Percentiles rank a stretch among this genome's conserved stretches.
These are phyloP conservation scores for Sanderia malayensis DNA, from an alignment of 30 jellyfish, hydroid and myxozoan species.

Conservation along the genomic window DNA sequence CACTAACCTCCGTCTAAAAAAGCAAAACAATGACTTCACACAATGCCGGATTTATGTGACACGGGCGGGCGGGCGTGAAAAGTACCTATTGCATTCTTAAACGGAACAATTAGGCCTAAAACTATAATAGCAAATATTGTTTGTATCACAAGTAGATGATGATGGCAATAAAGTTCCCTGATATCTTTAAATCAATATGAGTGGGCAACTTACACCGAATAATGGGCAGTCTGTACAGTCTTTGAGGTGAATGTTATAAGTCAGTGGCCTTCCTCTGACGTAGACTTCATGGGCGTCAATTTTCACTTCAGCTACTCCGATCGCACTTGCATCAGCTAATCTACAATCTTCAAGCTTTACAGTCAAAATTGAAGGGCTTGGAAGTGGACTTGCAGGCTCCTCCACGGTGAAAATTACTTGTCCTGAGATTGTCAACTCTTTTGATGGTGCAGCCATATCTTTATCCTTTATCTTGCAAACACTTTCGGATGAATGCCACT, in stretches of 20 bases:
- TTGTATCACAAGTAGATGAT: neutral
- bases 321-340: neutral
- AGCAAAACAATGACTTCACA: neutral
- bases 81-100: neutral
- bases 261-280: slow-evolving; percentile 14
- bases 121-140: neutral
- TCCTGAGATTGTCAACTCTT: slow-evolving; percentile 10
- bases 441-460: neutral
- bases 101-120: neutral
- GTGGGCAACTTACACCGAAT: neutral
- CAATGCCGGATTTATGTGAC: neutral
- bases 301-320: slow-evolving; percentile 4
- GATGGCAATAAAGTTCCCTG: neutral
- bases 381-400: slow-evolving; percentile 26
- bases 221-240: neutral
- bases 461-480: too few relatives aligned
- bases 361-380: slow-evolving; percentile 13
- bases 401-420: neutral
- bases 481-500: too few relatives aligned
- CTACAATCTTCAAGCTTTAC: slow-evolving; percentile 18
- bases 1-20: neutral
- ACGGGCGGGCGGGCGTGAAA: neutral
- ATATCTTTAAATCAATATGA: neutral
- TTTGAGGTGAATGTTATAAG: neutral
- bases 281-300: slow-evolving; percentile 30